These are phyloP conservation scores for Hylaea fasciaria DNA, from an alignment of 2,888 invertebrate species.

Conservation along the genomic window DNA sequence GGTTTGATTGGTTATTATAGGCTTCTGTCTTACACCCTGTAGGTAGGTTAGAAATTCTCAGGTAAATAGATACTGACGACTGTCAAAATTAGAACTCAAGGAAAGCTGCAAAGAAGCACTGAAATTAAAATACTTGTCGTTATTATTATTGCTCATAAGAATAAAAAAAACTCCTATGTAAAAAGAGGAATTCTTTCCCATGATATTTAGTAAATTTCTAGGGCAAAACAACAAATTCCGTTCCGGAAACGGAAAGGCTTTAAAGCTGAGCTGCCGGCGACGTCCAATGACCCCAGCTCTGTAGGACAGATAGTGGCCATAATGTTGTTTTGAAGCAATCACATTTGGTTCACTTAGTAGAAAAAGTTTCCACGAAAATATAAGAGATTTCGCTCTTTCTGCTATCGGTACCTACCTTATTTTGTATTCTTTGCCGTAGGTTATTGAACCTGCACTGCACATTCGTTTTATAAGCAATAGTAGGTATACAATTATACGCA, in stretches of 20 bases:
- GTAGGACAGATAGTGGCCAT: constrained; percentile 27
- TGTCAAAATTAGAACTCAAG: no score
- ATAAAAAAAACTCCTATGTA: background rate
- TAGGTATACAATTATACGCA: no score
- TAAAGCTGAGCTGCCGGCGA: constrained; percentile 7
- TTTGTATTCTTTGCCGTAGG: no score
- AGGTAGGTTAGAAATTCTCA: no score
- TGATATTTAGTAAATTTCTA: constrained; percentile 4
- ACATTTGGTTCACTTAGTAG: constrained; percentile 24
- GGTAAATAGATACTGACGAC: no score
- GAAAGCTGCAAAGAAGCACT: no score
- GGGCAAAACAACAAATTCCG: constrained; percentile 24
- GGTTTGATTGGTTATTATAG: no score
- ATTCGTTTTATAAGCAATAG: no score
- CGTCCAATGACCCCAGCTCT: constrained; percentile 19
- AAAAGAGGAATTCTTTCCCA: background rate
- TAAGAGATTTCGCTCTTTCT: constrained; percentile 3
- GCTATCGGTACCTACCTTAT: background rate
- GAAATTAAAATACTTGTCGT: no score
- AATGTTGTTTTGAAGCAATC: constrained; percentile 24
- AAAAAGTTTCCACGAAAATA: constrained; percentile 13
- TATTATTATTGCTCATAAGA: no score
- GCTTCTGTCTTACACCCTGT: no score
- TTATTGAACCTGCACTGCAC: no score
- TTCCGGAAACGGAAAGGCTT: constrained; percentile 20